Evolutionary conservation across 2,888 invertebrate genomes (phyloP), one percentile per base, ranked within the genome.

Genomic region (Helicoverpa assulta): DNA sequence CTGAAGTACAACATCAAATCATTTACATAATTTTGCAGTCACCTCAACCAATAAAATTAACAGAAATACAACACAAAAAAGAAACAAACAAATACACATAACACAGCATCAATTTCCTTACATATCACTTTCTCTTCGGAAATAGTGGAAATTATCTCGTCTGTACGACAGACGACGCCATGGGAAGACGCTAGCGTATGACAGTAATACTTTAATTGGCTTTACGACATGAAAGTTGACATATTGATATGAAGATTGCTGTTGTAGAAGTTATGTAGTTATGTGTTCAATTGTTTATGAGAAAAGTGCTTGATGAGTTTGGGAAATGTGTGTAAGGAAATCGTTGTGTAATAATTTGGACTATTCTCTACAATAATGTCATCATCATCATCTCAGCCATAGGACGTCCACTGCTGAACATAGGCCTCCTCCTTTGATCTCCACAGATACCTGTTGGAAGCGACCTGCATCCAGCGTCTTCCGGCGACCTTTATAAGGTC

Each of bases 111-210:
- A 56, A 81, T 85, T 87, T 85, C 73, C 59, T 60, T 77, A 16
- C 80, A 70, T 69, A 83, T 80, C 71, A 85, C 87, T 88, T 88
- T 88, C 88, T 76, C 85, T 69, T 29, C 79, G 87, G 80, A 87
- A 87, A 87, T 82, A 70, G 82, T 73, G 78, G 80, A 86, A 81
- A 87, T 88, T 83, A 87, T 81, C 81, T 78, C 68, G 81, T 84
- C 80, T 80, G 70, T 64, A 59, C 70, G 75, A 74, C 75, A 73
- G 55, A 59, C 68, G 58, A 63, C 37, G 56, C 67, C 63, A 59
- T 55, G 62, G 64, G 67, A 76, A 69, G 61, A 63, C 7, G 29
- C 54, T 37, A 51, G 40, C 47, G 26, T 43, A 51, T 7, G 78
- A 78, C 78, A 76, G 53, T 59, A 64, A 82, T 70, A 0, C 61